Conservation (phyloP, 2,797 vertebrate genomes). For the Protosalanx chinensis region DNA sequence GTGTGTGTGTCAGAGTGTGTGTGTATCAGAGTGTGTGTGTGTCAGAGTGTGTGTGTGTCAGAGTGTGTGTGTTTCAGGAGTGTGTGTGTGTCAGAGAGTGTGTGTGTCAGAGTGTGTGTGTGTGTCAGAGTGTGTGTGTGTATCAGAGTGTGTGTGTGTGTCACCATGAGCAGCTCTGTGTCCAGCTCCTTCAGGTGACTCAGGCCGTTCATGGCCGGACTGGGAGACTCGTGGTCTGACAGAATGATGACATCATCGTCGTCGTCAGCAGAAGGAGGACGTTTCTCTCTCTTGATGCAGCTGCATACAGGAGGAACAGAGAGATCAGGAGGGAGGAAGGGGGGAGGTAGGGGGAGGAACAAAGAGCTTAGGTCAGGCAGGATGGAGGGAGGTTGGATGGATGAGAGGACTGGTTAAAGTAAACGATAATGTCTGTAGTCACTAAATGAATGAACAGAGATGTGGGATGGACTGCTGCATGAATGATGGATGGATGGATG, state of each 20-base stretch:
- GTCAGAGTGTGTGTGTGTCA: too few species aligned
- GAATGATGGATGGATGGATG: too few species aligned
- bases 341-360: too few species aligned
- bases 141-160: slow-evolving; percentile 28
- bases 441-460: too few species aligned
- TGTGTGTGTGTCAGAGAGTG: background rate
- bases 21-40: too few species aligned
- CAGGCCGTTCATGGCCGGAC: slow-evolving; percentile 85
- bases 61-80: background rate
- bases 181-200: slow-evolving; percentile 80
- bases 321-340: background rate
- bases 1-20: too few species aligned
- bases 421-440: too few species aligned
- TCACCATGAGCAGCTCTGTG: slow-evolving; percentile 86
- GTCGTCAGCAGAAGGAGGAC: slow-evolving; percentile 78
- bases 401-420: too few species aligned
- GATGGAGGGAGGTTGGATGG: background rate
- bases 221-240: slow-evolving; percentile 87
- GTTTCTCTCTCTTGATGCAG: slow-evolving; percentile 78
- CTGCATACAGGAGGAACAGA: slow-evolving; percentile 45
- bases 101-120: too few species aligned
- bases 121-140: background rate
- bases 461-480: too few species aligned
- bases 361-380: too few species aligned
- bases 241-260: slow-evolving; percentile 79